A percentile compares a stretch with the other conserved stretches of the same genome.
Conservation (phyloP, 1,140 invertebrate genomes). For the Chironomus tepperi region DNA sequence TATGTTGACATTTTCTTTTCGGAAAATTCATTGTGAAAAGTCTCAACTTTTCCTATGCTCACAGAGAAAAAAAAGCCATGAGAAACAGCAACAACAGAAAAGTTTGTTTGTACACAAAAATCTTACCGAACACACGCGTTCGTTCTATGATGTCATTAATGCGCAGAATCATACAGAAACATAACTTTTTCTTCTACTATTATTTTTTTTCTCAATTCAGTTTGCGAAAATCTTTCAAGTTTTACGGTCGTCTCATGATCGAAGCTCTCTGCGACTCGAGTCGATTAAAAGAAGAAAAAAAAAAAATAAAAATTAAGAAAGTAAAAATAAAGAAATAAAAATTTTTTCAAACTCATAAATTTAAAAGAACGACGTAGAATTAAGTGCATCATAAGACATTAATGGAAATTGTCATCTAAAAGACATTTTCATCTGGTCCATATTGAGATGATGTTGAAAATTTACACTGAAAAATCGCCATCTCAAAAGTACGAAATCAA, state of each 20-base stretch:
- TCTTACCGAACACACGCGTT: neutral
- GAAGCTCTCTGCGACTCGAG: neutral
- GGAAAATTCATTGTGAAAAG: too few species aligned
- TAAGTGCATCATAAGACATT: neutral
- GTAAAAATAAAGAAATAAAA: neutral
- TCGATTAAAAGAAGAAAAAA: neutral
- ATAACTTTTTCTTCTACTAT: neutral
- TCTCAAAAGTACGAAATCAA: too few species aligned
- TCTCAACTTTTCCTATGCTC: too few species aligned
- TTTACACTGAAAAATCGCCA: too few species aligned
- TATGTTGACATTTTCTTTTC: too few species aligned
- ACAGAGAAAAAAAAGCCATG: too few species aligned
- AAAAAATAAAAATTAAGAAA: neutral
- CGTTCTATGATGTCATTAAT: neutral
- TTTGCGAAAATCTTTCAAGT: conserved; percentile 22
- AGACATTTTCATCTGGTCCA: too few species aligned
- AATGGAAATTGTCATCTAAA: neutral
- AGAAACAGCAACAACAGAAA: neutral
- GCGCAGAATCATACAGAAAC: neutral
- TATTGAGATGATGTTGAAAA: too few species aligned
- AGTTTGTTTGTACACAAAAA: neutral
- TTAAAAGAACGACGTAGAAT: neutral
- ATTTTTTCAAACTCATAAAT: neutral
- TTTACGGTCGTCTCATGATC: neutral
- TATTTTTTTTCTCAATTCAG: neutral